These are phyloP conservation scores for Heliothis virescens DNA, from an alignment of 1,140 invertebrate genomes.

Conservation along the genomic window DNA sequence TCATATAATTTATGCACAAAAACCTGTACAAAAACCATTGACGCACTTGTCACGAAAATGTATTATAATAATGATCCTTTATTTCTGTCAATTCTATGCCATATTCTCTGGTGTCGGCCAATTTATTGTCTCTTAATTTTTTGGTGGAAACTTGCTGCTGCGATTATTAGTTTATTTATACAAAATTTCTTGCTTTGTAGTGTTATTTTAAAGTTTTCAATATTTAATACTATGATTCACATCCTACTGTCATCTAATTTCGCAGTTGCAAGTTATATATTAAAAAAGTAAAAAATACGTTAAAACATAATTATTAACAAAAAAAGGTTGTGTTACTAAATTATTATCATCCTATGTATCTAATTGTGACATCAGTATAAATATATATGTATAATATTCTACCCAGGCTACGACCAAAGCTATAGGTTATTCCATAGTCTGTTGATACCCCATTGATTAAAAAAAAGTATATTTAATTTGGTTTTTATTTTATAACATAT, in stretches of 20 bases:
- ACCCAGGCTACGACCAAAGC: too few relatives aligned
- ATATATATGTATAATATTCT: too few relatives aligned
- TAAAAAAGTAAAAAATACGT: background rate
- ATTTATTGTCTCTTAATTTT: background rate
- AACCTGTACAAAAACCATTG: conserved; percentile 5
- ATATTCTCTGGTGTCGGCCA: background rate
- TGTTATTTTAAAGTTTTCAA: background rate
- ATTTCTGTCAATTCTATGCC: too few relatives aligned
- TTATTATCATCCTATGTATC: background rate
- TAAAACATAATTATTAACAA: background rate
- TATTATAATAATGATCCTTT: background rate
- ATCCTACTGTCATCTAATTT: background rate
- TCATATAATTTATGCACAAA: conserved; percentile 9
- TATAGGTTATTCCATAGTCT: background rate
- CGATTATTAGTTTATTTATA: background rate
- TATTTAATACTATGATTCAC: background rate
- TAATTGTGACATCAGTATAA: too few relatives aligned
- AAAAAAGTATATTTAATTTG: too few relatives aligned
- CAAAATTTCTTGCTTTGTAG: too few relatives aligned
- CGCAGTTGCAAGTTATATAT: background rate
- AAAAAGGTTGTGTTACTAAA: background rate
- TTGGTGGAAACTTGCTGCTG: conserved; percentile 4
- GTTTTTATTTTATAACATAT: background rate
- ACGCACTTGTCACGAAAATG: conserved; percentile 29
- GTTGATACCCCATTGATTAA: background rate